Conservation (phyloP, 2,888 invertebrate genomes). For the Andrena camellia region DNA sequence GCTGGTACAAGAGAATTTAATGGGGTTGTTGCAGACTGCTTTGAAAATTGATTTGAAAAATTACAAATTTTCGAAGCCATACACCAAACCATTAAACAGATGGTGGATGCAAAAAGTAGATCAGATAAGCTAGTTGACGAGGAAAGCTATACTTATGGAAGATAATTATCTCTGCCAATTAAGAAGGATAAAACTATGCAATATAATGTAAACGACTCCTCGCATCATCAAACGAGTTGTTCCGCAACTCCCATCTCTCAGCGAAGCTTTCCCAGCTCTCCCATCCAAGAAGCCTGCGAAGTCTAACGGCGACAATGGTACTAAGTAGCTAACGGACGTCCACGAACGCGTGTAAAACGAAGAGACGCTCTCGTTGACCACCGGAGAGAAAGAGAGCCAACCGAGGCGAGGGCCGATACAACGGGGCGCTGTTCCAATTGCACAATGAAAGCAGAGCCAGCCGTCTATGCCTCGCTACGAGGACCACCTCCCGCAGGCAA, state of each 20-base stretch:
- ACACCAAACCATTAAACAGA: too few species aligned
- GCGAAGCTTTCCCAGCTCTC: conserved; percentile 20
- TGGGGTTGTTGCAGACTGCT: not conserved
- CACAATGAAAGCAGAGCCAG: conserved; percentile 70
- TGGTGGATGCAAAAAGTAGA: too few species aligned
- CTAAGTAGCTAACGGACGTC: conserved; percentile 53
- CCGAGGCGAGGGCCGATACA: conserved; percentile 41
- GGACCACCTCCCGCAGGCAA: conserved; percentile 77
- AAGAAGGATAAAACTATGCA: too few species aligned
- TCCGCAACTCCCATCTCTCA: not conserved
- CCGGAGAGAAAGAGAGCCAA: conserved; percentile 45
- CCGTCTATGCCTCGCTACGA: conserved; percentile 59
- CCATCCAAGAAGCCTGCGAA: conserved; percentile 37
- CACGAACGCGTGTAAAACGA: conserved; percentile 31
- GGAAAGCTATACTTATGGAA: too few species aligned
- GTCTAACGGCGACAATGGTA: conserved; percentile 26
- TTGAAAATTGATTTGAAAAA: not conserved
- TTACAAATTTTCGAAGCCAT: too few species aligned
- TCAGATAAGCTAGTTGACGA: too few species aligned
- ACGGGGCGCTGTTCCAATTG: conserved; percentile 61
- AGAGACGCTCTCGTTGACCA: conserved; percentile 34
- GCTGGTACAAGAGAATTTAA: not conserved
- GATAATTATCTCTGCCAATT: too few species aligned
- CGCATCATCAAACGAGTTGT: not conserved
- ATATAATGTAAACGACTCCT: not conserved